Conservation (phyloP, 1,140 invertebrate species). For the Nylanderia fulva region DNA sequence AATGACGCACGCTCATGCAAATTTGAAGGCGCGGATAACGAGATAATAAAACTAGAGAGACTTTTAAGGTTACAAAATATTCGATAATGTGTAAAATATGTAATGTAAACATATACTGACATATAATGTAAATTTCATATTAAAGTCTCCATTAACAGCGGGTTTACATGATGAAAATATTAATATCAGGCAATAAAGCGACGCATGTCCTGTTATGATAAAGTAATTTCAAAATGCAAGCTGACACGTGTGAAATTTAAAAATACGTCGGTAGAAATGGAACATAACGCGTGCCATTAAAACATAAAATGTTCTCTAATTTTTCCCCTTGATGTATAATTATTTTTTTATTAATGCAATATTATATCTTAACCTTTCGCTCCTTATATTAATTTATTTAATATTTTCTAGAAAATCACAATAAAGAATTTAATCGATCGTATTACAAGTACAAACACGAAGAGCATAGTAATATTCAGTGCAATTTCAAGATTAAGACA, state of each 20-base stretch:
- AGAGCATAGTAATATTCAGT: background rate
- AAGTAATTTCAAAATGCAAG: conserved; percentile 28
- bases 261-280: background rate
- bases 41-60: background rate
- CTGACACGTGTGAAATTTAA: conserved; percentile 8
- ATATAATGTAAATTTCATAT: conserved; percentile 34
- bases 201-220: conserved; percentile 5
- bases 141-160: conserved; percentile 18
- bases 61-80: background rate
- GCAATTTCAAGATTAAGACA: background rate
- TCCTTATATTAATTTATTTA: background rate
- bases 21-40: background rate
- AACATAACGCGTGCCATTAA: background rate
- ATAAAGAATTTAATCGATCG: background rate
- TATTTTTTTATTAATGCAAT: background rate
- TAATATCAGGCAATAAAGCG: conserved; percentile 34
- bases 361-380: background rate
- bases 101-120: background rate
- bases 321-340: background rate
- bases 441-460: background rate
- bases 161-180: background rate
- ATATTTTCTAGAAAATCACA: background rate
- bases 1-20: background rate
- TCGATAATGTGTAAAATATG: background rate
- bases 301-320: background rate